These are phyloP conservation scores for Pollicipes pollicipes DNA, from an alignment of 1,140 invertebrate genomes.

Conservation along the genomic window DNA sequence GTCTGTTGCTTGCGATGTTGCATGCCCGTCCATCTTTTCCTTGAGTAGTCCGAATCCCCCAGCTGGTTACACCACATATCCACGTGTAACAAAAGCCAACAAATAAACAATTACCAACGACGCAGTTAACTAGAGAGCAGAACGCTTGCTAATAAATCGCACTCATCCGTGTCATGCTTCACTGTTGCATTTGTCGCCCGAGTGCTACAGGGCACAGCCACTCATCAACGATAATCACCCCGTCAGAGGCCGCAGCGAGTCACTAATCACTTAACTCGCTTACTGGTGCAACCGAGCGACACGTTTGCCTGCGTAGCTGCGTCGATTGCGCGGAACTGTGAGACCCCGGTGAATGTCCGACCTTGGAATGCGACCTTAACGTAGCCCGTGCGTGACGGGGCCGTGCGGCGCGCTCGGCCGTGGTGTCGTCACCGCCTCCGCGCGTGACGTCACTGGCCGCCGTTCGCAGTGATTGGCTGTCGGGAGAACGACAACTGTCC, in stretches of 20 bases:
- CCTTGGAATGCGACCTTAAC: not conserved
- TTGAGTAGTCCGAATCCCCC: not conserved
- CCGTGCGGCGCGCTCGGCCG: too few species aligned
- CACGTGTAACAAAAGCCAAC: not conserved
- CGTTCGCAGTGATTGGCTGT: conserved; percentile 39
- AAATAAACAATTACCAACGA: not conserved
- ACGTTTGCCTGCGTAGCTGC: too few species aligned
- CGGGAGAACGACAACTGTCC: conserved; percentile 57
- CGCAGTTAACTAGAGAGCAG: not conserved
- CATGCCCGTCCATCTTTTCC: too few species aligned
- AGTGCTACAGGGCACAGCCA: too few species aligned
- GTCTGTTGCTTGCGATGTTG: too few species aligned
- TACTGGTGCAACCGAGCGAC: too few species aligned
- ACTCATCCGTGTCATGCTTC: not conserved
- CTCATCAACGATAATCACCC: not conserved
- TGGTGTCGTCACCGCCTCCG: not conserved
- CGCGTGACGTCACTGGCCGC: not conserved
- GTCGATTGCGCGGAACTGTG: too few species aligned
- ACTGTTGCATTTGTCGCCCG: too few species aligned
- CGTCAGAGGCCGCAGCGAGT: not conserved
- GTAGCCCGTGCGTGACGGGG: too few species aligned
- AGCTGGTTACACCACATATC: not conserved
- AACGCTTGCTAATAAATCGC: not conserved
- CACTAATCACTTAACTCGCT: too few species aligned
- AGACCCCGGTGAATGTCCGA: not conserved